Evolutionary conservation across 1,140 invertebrate species (phyloP).

Genomic region (Drosophila navojoa): DNA sequence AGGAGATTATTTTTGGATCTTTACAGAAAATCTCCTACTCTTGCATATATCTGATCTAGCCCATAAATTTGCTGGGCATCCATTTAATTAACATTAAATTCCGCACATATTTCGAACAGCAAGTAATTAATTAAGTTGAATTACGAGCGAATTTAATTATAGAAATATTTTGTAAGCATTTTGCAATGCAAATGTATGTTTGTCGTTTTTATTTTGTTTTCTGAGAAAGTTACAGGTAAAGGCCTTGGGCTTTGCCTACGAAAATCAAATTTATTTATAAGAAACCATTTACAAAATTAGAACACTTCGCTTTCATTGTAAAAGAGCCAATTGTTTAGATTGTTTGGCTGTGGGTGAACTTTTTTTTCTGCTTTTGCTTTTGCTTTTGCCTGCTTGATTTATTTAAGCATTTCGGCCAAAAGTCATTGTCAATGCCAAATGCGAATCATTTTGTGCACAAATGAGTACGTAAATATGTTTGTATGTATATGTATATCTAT

Average conservation of each 20-base stretch:
- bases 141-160: slow-evolving; percentile 14
- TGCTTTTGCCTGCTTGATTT: slow-evolving; percentile 11
- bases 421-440: slow-evolving; percentile 81
- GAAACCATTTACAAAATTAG: slow-evolving; percentile 38
- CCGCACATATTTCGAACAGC: slow-evolving; percentile 25
- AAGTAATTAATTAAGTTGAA: slow-evolving; percentile 31
- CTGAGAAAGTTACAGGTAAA: slow-evolving; percentile 26
- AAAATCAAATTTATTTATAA: slow-evolving; percentile 33
- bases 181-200: slow-evolving; percentile 18
- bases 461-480: slow-evolving; percentile 24
- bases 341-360: neutral
- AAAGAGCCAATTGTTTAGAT: slow-evolving; percentile 5
- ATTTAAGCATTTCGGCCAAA: slow-evolving; percentile 53
- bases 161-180: slow-evolving; percentile 32
- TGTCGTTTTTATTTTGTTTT: slow-evolving; percentile 16
- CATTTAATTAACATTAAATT: slow-evolving; percentile 38
- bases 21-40: too few relatives aligned
- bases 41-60: neutral
- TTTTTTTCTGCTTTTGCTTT: neutral
- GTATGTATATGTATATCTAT: slow-evolving; percentile 29
- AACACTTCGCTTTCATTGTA: slow-evolving; percentile 46
- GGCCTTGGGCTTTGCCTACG: slow-evolving; percentile 40
- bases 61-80: neutral
- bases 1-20: too few relatives aligned
- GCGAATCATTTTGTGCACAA: slow-evolving; percentile 69